These are phyloP conservation scores for Nanger granti DNA, from an alignment of 2,113 vertebrate genomes.

Conservation along the genomic window DNA sequence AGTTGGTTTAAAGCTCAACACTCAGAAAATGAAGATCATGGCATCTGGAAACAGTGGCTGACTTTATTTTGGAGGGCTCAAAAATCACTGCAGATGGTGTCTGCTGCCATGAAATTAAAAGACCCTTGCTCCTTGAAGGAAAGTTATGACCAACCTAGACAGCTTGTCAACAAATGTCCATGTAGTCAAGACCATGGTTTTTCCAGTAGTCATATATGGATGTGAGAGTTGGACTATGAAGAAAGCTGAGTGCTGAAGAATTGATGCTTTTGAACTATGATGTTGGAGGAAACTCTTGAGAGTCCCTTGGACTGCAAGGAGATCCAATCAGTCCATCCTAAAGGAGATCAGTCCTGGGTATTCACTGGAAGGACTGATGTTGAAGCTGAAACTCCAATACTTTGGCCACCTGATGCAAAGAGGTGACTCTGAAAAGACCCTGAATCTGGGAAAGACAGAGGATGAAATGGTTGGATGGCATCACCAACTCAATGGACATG, in stretches of 20 bases:
- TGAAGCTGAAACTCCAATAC: not conserved
- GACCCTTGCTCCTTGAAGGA: not conserved
- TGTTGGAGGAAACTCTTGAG: not conserved
- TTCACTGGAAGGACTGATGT: not conserved
- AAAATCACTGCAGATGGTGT: not conserved
- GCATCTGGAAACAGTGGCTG: not conserved
- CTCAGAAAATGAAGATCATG: not conserved
- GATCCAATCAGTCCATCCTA: not conserved
- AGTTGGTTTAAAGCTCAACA: not conserved
- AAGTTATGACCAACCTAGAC: not conserved
- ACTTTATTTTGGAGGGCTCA: not conserved
- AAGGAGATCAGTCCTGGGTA: not conserved
- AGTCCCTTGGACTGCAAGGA: not conserved
- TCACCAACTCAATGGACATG: not conserved
- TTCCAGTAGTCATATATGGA: not conserved
- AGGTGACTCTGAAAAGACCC: not conserved
- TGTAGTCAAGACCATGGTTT: not conserved
- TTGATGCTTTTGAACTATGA: not conserved
- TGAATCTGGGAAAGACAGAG: not conserved
- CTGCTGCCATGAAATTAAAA: not conserved
- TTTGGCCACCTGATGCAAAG: rapidly evolving
- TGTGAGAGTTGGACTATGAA: not conserved
- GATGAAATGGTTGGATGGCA: not conserved
- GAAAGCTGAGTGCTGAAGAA: not conserved
- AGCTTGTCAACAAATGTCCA: not conserved